Percentiles rank a stretch among this genome's conserved stretches.
These are phyloP conservation scores for Heliconius hermathena DNA, from an alignment of 1,140 invertebrate genomes.

Conservation along the genomic window DNA sequence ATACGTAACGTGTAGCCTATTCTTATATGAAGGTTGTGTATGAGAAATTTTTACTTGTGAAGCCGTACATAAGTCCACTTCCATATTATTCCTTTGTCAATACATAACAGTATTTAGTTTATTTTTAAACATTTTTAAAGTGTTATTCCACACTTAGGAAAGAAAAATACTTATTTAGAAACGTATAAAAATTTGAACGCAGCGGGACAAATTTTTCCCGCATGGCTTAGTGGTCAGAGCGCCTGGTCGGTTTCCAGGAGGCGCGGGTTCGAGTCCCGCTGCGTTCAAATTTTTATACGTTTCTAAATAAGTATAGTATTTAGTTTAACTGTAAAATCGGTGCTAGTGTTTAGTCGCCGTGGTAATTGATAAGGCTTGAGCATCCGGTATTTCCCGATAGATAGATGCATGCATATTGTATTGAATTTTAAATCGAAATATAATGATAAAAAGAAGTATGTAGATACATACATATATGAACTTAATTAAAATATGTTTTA, in stretches of 20 bases:
- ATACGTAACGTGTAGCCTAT: constrained; percentile 34
- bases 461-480: too few species aligned
- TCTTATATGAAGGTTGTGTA: constrained; percentile 41
- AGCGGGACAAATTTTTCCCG: too few species aligned
- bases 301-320: too few species aligned
- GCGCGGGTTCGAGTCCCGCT: too few species aligned
- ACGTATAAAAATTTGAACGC: too few species aligned
- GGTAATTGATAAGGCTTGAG: neutral
- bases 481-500: too few species aligned
- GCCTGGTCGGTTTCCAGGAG: too few species aligned
- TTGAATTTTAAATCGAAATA: neutral
- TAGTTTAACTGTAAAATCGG: constrained; percentile 11
- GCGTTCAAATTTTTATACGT: too few species aligned
- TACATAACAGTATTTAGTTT: constrained; percentile 3
- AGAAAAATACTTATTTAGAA: too few species aligned
- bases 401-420: neutral
- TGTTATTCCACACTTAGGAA: too few species aligned
- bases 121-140: too few species aligned
- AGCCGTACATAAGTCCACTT: constrained; percentile 8
- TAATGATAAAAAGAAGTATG: neutral
- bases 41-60: constrained; percentile 15
- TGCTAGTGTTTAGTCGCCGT: neutral
- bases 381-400: constrained; percentile 11
- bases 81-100: neutral
- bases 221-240: too few species aligned